Evolutionary conservation across 2,888 invertebrate genomes (phyloP).

Genomic region (Xylota sylvarum): DNA sequence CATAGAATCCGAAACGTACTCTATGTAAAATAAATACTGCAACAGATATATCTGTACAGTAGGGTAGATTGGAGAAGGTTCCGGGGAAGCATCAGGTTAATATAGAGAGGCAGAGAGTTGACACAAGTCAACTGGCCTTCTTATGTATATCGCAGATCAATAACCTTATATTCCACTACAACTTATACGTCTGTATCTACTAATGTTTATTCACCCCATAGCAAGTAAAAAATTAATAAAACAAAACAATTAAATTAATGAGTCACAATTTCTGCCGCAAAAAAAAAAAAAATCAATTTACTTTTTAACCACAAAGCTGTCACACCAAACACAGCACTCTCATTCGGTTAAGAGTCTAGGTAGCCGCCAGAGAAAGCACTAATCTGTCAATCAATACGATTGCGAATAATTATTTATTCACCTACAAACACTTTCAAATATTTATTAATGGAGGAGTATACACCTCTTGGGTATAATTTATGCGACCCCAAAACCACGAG

Average conservation of each 20-base stretch:
- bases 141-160: too few species aligned
- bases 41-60: too few species aligned
- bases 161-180: too few species aligned
- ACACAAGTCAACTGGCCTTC: too few species aligned
- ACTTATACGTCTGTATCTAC: too few species aligned
- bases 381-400: slow-evolving; percentile 1
- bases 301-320: neutral
- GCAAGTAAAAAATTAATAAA: too few species aligned
- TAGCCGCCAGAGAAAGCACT: slow-evolving; percentile 20
- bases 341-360: slow-evolving; percentile 10
- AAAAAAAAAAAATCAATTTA: neutral
- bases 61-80: too few species aligned
- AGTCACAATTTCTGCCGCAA: neutral
- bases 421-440: slow-evolving; percentile 1
- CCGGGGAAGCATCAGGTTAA: too few species aligned
- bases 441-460: neutral
- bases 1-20: too few species aligned
- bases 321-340: neutral
- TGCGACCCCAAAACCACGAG: neutral
- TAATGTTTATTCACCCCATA: too few species aligned
- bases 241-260: neutral
- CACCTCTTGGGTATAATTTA: neutral
- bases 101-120: too few species aligned
- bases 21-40: too few species aligned
- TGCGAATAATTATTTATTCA: neutral